A percentile compares a stretch with the other conserved stretches of the same genome.
Conservation (phyloP, 2,797 vertebrate genomes). For the Pristis pectinata region DNA sequence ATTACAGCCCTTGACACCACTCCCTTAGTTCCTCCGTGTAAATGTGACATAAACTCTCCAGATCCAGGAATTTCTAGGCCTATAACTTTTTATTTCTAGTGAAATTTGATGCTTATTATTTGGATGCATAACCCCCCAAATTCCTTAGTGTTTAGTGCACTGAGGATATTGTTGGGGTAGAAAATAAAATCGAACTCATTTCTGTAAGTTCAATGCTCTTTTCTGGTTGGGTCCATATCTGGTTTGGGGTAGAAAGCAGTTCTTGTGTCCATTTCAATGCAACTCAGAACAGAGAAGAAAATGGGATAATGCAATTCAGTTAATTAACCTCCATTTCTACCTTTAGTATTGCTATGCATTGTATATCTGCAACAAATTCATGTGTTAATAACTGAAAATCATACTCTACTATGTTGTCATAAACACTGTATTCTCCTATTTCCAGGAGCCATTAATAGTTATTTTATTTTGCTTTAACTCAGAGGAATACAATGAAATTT, state of each 20-base stretch:
- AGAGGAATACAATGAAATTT: slow-evolving; percentile 63
- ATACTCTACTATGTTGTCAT: not conserved
- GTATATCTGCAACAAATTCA: not conserved
- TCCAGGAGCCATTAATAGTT: not conserved
- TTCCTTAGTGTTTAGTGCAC: not conserved
- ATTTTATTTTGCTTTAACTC: slow-evolving; percentile 39
- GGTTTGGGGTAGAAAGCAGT: rapidly evolving
- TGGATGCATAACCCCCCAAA: not conserved
- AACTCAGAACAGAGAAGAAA: not conserved
- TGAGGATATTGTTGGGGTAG: not conserved
- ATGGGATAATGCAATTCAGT: not conserved
- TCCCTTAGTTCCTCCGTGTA: not conserved
- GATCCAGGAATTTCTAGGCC: not conserved
- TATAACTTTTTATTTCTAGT: not conserved
- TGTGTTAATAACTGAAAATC: not conserved
- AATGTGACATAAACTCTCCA: not conserved
- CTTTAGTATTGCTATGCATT: not conserved
- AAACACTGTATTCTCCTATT: not conserved
- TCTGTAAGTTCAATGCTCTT: not conserved
- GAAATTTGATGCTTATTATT: not conserved
- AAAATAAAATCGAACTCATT: not conserved
- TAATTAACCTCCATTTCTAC: not conserved
- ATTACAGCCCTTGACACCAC: too few species aligned
- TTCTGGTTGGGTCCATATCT: not conserved
- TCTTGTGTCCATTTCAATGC: not conserved